These are phyloP conservation scores for Ashinkailepas kermadecensis DNA, from an alignment of 2,888 invertebrate genomes.

Conservation along the genomic window DNA sequence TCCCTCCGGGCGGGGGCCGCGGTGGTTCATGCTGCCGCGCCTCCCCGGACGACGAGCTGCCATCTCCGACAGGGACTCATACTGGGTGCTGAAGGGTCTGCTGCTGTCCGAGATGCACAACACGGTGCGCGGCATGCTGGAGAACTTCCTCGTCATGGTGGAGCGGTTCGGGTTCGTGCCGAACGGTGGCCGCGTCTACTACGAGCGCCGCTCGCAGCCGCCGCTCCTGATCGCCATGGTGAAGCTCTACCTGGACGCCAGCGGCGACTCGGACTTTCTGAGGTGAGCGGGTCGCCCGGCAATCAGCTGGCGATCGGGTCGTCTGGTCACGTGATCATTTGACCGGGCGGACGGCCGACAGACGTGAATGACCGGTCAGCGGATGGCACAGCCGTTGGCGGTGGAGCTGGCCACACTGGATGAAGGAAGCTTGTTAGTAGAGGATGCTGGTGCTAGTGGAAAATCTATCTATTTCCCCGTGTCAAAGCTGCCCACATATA, in stretches of 20 bases:
- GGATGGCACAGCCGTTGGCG: too few relatives aligned
- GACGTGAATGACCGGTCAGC: too few relatives aligned
- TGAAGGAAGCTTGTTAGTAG: too few relatives aligned
- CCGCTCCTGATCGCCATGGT: conserved; percentile 57
- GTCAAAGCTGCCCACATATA: too few relatives aligned
- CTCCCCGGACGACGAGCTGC: not conserved
- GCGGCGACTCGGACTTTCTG: conserved; percentile 61
- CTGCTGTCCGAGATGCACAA: conserved; percentile 72
- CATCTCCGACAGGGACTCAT: conserved; percentile 61
- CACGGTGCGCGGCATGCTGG: conserved; percentile 70
- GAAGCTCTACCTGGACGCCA: conserved; percentile 62
- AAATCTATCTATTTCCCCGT: too few relatives aligned
- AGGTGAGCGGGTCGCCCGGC: conserved; percentile 26
- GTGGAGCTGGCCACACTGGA: too few relatives aligned
- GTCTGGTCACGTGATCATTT: too few relatives aligned
- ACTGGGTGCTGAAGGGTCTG: conserved; percentile 84
- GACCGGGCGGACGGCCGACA: too few relatives aligned
- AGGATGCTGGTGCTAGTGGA: too few relatives aligned
- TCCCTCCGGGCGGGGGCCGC: too few relatives aligned
- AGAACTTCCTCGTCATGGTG: conserved; percentile 74
- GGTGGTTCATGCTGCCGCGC: conserved; percentile 57
- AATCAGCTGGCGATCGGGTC: too few relatives aligned
- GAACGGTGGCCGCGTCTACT: conserved; percentile 78
- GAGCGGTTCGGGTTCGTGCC: conserved; percentile 49
- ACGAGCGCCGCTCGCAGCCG: conserved; percentile 47